phyloP scores from a whole-genome alignment of 2,113 vertebrate species.

The Prionailurus bengalensis region DNA sequence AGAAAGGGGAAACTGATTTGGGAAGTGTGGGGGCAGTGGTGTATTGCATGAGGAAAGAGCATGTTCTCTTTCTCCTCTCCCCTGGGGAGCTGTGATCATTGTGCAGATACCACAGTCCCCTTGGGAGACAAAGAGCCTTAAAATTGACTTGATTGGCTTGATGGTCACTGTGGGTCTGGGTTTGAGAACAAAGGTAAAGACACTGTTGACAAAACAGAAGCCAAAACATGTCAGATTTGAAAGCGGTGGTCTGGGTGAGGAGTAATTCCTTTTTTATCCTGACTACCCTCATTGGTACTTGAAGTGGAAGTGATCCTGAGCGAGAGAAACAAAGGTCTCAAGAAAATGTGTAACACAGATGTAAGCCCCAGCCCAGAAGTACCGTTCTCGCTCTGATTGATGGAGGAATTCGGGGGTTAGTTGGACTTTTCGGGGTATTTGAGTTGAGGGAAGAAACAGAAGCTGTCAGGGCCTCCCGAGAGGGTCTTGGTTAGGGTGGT shows the following conservation, averaged over 20 bases:
- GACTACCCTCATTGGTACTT: not conserved
- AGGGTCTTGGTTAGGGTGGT: not conserved
- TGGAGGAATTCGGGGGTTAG: constrained; percentile 32
- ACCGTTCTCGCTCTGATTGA: not conserved
- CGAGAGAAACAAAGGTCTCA: not conserved
- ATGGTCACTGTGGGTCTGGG: not conserved
- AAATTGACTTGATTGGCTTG: not conserved
- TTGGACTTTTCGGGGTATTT: constrained; percentile 32
- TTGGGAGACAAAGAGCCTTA: not conserved
- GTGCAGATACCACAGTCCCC: not conserved
- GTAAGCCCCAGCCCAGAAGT: not conserved
- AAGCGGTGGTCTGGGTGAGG: not conserved
- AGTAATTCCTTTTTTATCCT: not conserved
- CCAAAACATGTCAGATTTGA: not conserved
- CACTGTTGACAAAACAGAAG: not conserved
- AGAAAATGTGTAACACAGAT: constrained; percentile 24
- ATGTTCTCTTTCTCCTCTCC: not conserved
- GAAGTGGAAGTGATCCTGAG: not conserved
- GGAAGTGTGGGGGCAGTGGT: not conserved
- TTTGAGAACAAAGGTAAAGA: constrained; percentile 35
- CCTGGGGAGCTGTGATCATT: not conserved
- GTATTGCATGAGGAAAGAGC: not conserved
- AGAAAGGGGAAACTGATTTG: not conserved
- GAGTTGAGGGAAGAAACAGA: not conserved
- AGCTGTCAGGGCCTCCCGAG: not conserved